phyloP scores from a whole-genome alignment of 1,140 invertebrate genomes.

The Euura saliciscinereae region DNA sequence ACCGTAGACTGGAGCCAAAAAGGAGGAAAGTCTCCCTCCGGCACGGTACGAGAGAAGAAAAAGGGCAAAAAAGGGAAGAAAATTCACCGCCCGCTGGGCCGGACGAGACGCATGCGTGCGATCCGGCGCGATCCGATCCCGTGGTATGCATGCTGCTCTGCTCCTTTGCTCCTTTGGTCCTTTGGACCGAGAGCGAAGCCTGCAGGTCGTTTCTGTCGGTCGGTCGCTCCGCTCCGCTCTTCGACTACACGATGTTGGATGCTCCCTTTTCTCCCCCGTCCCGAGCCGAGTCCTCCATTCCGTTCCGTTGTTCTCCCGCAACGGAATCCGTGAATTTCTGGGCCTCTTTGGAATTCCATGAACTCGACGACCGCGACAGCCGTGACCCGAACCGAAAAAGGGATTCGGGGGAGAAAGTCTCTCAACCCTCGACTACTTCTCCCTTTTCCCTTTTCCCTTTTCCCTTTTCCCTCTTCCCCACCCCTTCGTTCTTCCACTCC shows the following conservation, averaged over 20 bases:
- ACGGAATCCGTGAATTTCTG: slow-evolving; percentile 46
- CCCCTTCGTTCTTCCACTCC: not conserved
- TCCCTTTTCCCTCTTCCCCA: not conserved
- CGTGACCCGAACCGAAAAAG: slow-evolving; percentile 21
- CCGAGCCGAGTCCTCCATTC: slow-evolving; percentile 7
- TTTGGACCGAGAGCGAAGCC: not conserved
- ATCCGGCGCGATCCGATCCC: slow-evolving; percentile 42
- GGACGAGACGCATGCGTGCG: slow-evolving; percentile 49
- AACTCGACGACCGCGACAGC: slow-evolving; percentile 25
- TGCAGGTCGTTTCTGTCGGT: not conserved
- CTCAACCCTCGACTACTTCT: not conserved
- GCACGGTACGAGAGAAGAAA: slow-evolving; percentile 25
- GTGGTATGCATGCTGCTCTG: slow-evolving; percentile 12
- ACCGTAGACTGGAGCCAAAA: slow-evolving; percentile 31
- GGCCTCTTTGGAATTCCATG: slow-evolving; percentile 35
- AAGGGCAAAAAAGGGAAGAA: slow-evolving; percentile 31
- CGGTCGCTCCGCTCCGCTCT: not conserved
- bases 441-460: not conserved
- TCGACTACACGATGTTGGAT: not conserved
- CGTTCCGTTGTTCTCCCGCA: slow-evolving; percentile 19
- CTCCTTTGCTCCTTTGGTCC: too few relatives aligned
- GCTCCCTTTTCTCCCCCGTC: slow-evolving; percentile 15
- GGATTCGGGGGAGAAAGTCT: slow-evolving; percentile 10
- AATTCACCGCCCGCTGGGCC: slow-evolving; percentile 51
- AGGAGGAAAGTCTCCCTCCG: slow-evolving; percentile 19